Evolutionary conservation across 2,888 invertebrate species (phyloP).

Genomic region (Drosophila kambysellisi): DNA sequence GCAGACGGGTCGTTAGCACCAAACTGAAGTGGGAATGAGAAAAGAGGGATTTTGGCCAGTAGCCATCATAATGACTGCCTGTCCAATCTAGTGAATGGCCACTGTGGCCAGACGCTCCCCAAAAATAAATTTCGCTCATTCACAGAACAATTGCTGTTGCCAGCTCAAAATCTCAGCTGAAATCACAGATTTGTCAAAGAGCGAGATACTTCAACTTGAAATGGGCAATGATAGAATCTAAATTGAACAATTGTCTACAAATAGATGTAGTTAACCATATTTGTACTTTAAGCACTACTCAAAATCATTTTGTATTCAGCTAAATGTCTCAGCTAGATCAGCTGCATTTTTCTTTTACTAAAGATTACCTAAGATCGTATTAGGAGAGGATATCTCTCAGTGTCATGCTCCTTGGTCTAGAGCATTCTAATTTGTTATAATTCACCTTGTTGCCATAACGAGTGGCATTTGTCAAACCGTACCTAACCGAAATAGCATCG

Average conservation of each 20-base stretch:
- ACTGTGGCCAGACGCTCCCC: constrained; percentile 19
- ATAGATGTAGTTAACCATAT: neutral
- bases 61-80: constrained; percentile 28
- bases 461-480: constrained; percentile 12
- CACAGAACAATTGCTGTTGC: constrained; percentile 57
- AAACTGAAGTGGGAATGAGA: constrained; percentile 2
- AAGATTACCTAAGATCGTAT: neutral
- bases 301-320: neutral
- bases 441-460: constrained; percentile 14
- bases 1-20: constrained; percentile 65
- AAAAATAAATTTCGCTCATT: constrained; percentile 67
- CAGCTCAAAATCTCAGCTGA: constrained; percentile 44
- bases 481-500: constrained; percentile 13
- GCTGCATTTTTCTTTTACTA: neutral
- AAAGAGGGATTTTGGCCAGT: constrained; percentile 24
- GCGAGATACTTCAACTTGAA: neutral
- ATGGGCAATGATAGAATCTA: neutral
- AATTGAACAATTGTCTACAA: neutral
- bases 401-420: too few relatives aligned
- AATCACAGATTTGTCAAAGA: constrained; percentile 55
- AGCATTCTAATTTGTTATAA: constrained; percentile 13
- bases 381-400: constrained; percentile 10
- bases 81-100: constrained; percentile 45
- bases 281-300: neutral
- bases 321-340: neutral